These are phyloP conservation scores for Trichacis sp. DNA, from an alignment of 2,888 invertebrate species.

Conservation along the genomic window DNA sequence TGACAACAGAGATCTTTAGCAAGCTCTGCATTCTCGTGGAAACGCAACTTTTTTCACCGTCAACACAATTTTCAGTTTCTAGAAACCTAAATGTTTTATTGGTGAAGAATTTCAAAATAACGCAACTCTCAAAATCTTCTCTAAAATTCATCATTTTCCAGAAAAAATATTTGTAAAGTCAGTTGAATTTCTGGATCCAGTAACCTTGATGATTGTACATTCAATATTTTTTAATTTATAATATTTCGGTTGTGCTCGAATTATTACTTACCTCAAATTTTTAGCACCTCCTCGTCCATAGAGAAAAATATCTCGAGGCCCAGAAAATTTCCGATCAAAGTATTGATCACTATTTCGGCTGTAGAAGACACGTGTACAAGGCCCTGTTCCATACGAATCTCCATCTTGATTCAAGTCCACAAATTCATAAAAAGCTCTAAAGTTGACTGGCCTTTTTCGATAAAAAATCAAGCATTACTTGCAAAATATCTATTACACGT, in stretches of 20 bases:
- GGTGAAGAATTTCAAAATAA: too few species aligned
- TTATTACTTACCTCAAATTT: constrained; percentile 85
- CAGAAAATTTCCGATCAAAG: constrained; percentile 81
- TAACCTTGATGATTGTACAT: too few species aligned
- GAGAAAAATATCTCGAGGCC: constrained; percentile 85
- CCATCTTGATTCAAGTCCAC: constrained; percentile 90
- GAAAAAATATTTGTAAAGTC: too few species aligned
- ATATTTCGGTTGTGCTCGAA: too few species aligned
- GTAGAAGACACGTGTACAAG: constrained; percentile 83
- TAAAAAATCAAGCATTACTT: neutral
- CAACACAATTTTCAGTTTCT: too few species aligned
- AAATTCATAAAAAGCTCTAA: constrained; percentile 89
- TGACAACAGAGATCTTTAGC: neutral
- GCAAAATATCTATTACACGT: too few species aligned
- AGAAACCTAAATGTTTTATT: too few species aligned
- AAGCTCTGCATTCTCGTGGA: neutral
- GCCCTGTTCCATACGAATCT: constrained; percentile 79
- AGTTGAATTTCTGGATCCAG: too few species aligned
- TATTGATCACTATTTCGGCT: constrained; percentile 75
- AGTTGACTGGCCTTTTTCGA: constrained; percentile 79
- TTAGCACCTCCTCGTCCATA: constrained; percentile 87
- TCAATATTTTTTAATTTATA: too few species aligned
- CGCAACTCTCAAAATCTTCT: too few species aligned
- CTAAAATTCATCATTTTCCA: too few species aligned
- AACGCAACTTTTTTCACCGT: too few species aligned